Evolutionary conservation across 2,113 vertebrate genomes (phyloP).

Genomic region (Periophthalmus modestus): DNA sequence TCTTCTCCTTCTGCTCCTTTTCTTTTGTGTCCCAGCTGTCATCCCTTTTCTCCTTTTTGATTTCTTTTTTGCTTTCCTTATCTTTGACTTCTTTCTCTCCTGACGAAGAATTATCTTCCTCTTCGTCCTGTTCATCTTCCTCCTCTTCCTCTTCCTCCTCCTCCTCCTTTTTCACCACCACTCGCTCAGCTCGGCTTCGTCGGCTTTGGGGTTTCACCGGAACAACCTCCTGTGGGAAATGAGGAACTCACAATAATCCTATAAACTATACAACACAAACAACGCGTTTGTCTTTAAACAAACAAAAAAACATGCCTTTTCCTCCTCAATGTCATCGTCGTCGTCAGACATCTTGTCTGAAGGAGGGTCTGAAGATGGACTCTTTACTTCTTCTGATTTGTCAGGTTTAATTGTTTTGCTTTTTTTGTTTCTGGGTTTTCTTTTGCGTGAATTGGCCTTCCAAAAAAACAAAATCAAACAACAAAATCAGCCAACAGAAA

Average conservation of each 20-base stretch:
- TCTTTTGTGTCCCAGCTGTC: conserved; percentile 87
- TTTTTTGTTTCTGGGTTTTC: conserved; percentile 89
- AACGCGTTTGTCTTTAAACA: not conserved
- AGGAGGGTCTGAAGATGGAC: conserved; percentile 85
- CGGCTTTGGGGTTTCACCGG: conserved; percentile 81
- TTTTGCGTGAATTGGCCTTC: conserved; percentile 89
- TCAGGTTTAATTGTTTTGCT: conserved; percentile 84
- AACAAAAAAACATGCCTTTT: conserved; percentile 71
- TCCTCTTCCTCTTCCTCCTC: conserved; percentile 63
- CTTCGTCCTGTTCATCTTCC: conserved; percentile 73
- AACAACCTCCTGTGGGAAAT: conserved; percentile 75
- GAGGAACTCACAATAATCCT: not conserved
- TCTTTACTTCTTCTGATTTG: conserved; percentile 90
- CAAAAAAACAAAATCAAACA: conserved; percentile 12
- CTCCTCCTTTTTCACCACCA: conserved; percentile 65
- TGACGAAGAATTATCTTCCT: conserved; percentile 68
- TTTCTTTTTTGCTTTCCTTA: conserved; percentile 83
- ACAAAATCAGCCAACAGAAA: not conserved
- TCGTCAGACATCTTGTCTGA: conserved; percentile 93
- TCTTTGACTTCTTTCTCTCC: conserved; percentile 83
- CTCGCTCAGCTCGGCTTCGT: conserved; percentile 82
- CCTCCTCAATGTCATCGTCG: conserved; percentile 80
- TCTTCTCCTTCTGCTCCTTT: conserved; percentile 87
- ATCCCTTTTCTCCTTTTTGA: conserved; percentile 86
- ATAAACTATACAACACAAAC: not conserved